Evolutionary conservation across 2,797 vertebrate species (phyloP).

Genomic region (Toxotes lorentzi): DNA sequence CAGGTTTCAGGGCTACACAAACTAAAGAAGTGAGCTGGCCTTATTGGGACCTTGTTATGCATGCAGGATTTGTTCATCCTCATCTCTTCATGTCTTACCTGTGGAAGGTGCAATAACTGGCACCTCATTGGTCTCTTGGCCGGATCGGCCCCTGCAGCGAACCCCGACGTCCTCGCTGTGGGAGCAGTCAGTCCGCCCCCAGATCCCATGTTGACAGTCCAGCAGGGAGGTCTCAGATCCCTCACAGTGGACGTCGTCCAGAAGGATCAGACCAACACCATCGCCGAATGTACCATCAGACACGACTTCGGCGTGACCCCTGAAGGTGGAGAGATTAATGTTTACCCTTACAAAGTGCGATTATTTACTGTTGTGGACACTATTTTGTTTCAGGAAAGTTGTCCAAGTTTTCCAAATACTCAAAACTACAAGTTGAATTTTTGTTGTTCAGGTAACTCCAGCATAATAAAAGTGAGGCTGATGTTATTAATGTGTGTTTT

Average conservation of each 20-base stretch:
- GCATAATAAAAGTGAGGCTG: background rate
- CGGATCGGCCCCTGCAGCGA: conserved; percentile 83
- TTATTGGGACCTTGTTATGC: no score
- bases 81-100: conserved; percentile 51
- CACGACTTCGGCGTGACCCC: conserved; percentile 83
- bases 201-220: conserved; percentile 90
- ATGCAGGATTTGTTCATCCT: background rate
- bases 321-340: conserved; percentile 32
- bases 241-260: conserved; percentile 93
- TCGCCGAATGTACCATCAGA: conserved; percentile 85
- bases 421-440: background rate
- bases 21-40: no score
- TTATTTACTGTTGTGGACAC: background rate
- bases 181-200: conserved; percentile 95
- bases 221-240: conserved; percentile 91
- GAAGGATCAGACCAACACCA: conserved; percentile 89
- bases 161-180: conserved; percentile 93
- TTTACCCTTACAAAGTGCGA: background rate
- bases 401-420: background rate
- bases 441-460: background rate
- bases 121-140: conserved; percentile 86
- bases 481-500: background rate
- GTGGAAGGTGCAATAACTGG: conserved; percentile 77
- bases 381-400: background rate
- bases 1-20: background rate